Evolutionary conservation across 2,113 vertebrate genomes (phyloP).

Genomic region (Tychaedon coryphoeus): DNA sequence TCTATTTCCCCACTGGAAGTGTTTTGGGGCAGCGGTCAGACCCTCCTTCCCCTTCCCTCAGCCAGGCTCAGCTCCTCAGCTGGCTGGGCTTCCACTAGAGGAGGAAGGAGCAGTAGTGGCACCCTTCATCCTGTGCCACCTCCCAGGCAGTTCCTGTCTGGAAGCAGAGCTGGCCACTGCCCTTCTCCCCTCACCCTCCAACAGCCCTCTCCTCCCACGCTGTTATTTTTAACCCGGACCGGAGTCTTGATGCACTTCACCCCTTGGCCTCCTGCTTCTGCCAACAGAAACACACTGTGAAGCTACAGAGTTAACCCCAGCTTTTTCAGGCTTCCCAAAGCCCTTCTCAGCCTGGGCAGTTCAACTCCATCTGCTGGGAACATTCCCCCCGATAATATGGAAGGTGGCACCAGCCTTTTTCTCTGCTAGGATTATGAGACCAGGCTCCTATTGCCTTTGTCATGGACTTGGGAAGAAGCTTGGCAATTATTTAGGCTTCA

Average conservation of each 20-base stretch:
- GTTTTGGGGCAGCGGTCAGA: neutral
- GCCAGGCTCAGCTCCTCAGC: neutral
- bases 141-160: neutral
- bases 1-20: neutral
- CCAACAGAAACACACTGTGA: conserved; percentile 22
- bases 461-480: neutral
- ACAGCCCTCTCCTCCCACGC: neutral
- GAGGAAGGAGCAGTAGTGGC: neutral
- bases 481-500: neutral
- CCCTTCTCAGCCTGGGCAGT: neutral
- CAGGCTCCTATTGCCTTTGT: neutral
- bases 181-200: neutral
- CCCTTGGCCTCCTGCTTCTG: neutral
- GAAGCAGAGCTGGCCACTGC: neutral
- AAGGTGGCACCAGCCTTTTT: neutral
- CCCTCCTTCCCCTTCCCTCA: neutral
- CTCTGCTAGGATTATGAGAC: neutral
- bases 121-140: neutral
- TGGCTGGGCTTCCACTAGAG: neutral
- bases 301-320: neutral
- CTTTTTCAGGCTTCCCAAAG: neutral
- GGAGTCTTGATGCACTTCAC: neutral
- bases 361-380: neutral
- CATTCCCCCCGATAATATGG: neutral
- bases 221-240: neutral